Conservation (phyloP, 2,797 vertebrate species). For the Sebastes umbrosus region DNA sequence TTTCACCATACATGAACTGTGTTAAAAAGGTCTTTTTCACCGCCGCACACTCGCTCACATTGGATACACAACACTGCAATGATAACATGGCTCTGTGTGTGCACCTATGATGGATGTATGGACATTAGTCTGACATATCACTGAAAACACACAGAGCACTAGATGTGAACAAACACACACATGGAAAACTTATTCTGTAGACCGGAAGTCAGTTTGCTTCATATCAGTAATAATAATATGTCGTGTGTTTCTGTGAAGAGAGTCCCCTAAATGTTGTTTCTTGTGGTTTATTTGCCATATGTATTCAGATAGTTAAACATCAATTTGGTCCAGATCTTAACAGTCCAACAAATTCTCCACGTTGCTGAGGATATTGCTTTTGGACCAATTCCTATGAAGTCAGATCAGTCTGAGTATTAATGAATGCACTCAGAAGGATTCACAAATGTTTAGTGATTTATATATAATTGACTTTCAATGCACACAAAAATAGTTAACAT, state of each 20-base stretch:
- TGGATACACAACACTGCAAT: constrained; percentile 28
- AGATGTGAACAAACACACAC: constrained; percentile 10
- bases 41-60: background rate
- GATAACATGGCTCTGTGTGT: constrained; percentile 29
- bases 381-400: too few species aligned
- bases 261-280: background rate
- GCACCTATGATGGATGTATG: constrained; percentile 39
- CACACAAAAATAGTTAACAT: too few species aligned
- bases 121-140: constrained; percentile 16
- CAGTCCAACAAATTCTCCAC: background rate
- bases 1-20: constrained; percentile 79
- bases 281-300: too few species aligned
- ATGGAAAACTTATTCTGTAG: background rate
- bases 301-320: background rate
- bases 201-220: background rate
- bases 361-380: background rate
- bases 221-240: background rate
- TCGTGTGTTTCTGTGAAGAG: background rate
- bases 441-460: too few species aligned
- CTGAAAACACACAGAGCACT: constrained; percentile 18
- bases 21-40: constrained; percentile 74
- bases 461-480: too few species aligned
- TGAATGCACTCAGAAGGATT: too few species aligned
- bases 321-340: background rate
- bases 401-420: too few species aligned